Conservation (phyloP, 2,797 vertebrate species). For the Falco cherrug region DNA sequence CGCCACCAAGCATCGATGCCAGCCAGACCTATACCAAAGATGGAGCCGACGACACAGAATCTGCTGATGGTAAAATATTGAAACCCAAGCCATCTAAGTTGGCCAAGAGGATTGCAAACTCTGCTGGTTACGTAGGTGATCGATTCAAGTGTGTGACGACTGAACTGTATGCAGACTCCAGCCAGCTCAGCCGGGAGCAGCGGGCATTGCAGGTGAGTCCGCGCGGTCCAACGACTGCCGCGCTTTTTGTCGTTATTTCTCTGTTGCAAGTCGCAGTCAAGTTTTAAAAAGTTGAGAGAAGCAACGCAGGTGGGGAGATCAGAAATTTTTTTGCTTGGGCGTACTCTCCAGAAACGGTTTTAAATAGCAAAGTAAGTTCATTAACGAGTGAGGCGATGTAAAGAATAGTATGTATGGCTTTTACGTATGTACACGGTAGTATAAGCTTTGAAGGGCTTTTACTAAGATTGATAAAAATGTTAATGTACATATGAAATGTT, state of each 20-base stretch:
- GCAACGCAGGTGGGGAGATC: slow-evolving; percentile 44
- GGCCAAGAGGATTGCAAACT: slow-evolving; percentile 97
- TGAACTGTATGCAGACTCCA: slow-evolving; percentile 96
- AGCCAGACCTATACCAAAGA: slow-evolving; percentile 81
- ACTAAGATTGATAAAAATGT: slow-evolving; percentile 53
- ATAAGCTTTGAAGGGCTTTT: slow-evolving; percentile 49
- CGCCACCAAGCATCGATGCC: slow-evolving; percentile 66
- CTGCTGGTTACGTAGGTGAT: slow-evolving; percentile 96
- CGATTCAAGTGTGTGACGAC: slow-evolving; percentile 98
- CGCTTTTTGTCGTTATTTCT: slow-evolving; percentile 50
- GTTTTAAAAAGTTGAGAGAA: slow-evolving; percentile 69
- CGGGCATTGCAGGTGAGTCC: slow-evolving; percentile 95
- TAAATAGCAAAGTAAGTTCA: background rate
- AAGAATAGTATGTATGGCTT: slow-evolving; percentile 22
- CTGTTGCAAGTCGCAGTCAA: slow-evolving; percentile 49
- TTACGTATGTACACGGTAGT: background rate
- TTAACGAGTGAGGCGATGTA: slow-evolving; percentile 6
- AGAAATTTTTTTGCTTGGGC: background rate
- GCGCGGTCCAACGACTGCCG: slow-evolving; percentile 12
- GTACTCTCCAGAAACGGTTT: background rate
- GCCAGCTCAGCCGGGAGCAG: slow-evolving; percentile 97
- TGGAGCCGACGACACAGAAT: slow-evolving; percentile 79
- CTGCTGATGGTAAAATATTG: slow-evolving; percentile 83
- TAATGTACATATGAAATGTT: slow-evolving; percentile 62
- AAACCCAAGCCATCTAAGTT: slow-evolving; percentile 91